phyloP scores from a whole-genome alignment of 2,888 invertebrate genomes.

The Thymelicus acteon region DNA sequence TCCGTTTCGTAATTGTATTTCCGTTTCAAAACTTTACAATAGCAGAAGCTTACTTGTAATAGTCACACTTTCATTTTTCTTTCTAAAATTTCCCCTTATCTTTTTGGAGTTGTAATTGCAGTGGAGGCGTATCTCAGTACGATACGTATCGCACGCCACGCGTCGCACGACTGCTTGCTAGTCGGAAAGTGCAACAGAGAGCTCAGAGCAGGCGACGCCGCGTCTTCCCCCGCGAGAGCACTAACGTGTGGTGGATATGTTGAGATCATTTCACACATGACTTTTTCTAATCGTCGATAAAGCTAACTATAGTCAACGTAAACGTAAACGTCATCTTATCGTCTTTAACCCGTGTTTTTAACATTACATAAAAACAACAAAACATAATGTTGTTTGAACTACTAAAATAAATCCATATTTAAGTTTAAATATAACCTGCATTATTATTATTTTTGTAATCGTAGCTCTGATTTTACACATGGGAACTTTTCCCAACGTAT shows the following conservation, averaged over 20 bases:
- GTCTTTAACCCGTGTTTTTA: no score
- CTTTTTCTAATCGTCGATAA: neutral
- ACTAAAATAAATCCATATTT: no score
- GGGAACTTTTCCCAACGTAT: no score
- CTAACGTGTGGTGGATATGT: neutral
- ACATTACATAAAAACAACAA: no score
- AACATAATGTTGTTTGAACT: no score
- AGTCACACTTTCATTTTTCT: slow-evolving; percentile 8
- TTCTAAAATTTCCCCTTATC: neutral
- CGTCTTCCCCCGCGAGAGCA: slow-evolving; percentile 15
- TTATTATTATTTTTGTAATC: no score
- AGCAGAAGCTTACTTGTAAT: slow-evolving; percentile 7
- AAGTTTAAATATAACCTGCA: no score
- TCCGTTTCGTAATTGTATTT: neutral
- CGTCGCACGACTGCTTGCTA: slow-evolving; percentile 15
- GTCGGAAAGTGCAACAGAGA: slow-evolving; percentile 35
- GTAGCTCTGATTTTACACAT: no score
- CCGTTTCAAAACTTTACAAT: neutral
- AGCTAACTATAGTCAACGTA: no score
- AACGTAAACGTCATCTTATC: no score
- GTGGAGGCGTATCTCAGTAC: neutral
- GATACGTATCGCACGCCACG: slow-evolving; percentile 16
- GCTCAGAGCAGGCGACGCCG: slow-evolving; percentile 40
- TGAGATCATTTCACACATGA: neutral
- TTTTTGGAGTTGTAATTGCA: slow-evolving; percentile 3